Conservation (phyloP, 2,888 invertebrate species). For the Agriopis marginaria region DNA sequence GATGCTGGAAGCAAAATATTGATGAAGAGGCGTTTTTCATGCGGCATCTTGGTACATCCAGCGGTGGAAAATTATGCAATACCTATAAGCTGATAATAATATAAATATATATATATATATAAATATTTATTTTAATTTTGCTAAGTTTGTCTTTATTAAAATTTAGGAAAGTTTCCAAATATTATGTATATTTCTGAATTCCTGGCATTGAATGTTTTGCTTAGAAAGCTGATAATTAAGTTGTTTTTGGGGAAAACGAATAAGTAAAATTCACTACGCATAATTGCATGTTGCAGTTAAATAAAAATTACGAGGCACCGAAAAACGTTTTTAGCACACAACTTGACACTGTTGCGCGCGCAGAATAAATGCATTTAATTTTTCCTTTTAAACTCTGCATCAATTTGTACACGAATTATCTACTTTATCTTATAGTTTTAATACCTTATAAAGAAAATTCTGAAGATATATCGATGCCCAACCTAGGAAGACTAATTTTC, state of each 20-base stretch:
- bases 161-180: no score
- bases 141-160: no score
- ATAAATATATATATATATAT: no score
- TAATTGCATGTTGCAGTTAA: neutral
- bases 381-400: slow-evolving; percentile 27
- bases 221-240: neutral
- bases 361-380: slow-evolving; percentile 45
- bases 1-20: no score
- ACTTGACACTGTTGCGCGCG: slow-evolving; percentile 48
- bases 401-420: slow-evolving; percentile 22
- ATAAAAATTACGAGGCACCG: slow-evolving; percentile 6
- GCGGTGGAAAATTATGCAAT: no score
- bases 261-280: neutral
- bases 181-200: no score
- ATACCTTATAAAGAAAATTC: slow-evolving; percentile 18
- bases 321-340: slow-evolving; percentile 43
- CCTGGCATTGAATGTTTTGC: no score
- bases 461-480: slow-evolving; percentile 9
- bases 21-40: no score
- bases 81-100: neutral
- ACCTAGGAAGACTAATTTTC: slow-evolving; percentile 16
- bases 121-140: no score
- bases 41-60: no score
- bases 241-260: neutral
- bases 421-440: slow-evolving; percentile 11